Percentiles rank a stretch among this genome's conserved stretches.
Conservation (phyloP, 1,140 invertebrate species). For the Bicyclus anynana region DNA sequence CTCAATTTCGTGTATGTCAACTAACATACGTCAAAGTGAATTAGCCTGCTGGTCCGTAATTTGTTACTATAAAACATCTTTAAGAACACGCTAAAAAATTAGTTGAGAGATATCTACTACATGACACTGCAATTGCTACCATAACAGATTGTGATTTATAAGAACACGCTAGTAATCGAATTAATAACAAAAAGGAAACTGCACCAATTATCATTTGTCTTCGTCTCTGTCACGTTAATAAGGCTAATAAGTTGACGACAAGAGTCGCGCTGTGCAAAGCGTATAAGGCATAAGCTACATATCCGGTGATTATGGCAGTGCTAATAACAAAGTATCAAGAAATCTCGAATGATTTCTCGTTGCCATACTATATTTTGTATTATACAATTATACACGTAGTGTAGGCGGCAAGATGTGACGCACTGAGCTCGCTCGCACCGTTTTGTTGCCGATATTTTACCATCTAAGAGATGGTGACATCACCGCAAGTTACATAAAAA, state of each 20-base stretch:
- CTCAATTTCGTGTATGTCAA: no score
- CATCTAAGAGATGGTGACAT: slow-evolving; percentile 53
- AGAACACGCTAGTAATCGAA: slow-evolving; percentile 13
- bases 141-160: slow-evolving; percentile 5
- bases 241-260: slow-evolving; percentile 26
- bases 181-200: slow-evolving; percentile 18
- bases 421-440: slow-evolving; percentile 28
- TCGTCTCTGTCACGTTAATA: slow-evolving; percentile 23
- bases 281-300: slow-evolving; percentile 13
- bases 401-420: slow-evolving; percentile 49
- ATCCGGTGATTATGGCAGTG: slow-evolving; percentile 37
- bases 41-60: no score
- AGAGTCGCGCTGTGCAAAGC: slow-evolving; percentile 18
- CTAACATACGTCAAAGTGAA: no score
- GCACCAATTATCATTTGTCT: slow-evolving; percentile 22
- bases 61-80: no score
- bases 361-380: slow-evolving; percentile 26
- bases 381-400: no score
- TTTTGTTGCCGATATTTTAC: slow-evolving; percentile 46
- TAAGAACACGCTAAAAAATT: no score
- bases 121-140: slow-evolving; percentile 2
- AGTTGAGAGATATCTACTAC: background rate
- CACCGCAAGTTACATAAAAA: slow-evolving; percentile 44
- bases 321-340: slow-evolving; percentile 31
- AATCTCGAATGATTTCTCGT: slow-evolving; percentile 35